A percentile compares a stretch with the other conserved stretches of the same genome.
Conservation (phyloP, 2,888 invertebrate species). For the Pantelozetes paolii region DNA sequence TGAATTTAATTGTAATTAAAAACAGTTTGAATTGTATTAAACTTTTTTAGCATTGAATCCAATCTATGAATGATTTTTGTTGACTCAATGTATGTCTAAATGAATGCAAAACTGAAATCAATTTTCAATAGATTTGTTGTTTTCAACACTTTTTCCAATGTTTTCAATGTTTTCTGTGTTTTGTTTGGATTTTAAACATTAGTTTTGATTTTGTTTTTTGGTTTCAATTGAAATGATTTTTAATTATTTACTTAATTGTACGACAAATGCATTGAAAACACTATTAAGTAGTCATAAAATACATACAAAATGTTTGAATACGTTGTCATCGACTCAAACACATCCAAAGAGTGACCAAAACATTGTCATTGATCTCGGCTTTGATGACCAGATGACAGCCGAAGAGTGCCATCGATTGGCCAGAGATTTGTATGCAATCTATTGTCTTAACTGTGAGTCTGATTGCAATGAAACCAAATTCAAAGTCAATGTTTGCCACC, state of each 20-base stretch:
- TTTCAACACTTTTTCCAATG: too few relatives aligned
- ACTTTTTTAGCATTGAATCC: background rate
- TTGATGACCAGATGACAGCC: background rate
- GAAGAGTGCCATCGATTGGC: conserved; percentile 26
- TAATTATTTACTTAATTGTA: too few relatives aligned
- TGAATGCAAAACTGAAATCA: too few relatives aligned
- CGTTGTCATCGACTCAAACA: background rate
- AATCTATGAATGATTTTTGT: background rate
- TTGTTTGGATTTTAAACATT: too few relatives aligned
- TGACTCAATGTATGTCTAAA: too few relatives aligned
- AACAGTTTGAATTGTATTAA: background rate
- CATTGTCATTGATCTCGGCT: conserved; percentile 15
- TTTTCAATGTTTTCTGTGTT: too few relatives aligned
- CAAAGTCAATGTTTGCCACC: background rate
- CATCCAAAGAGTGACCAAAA: background rate
- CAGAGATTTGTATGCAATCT: background rate
- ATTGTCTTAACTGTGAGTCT: background rate
- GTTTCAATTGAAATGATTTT: too few relatives aligned
- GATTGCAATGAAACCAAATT: background rate
- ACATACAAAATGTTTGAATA: background rate
- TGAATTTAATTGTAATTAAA: background rate
- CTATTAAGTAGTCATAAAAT: background rate
- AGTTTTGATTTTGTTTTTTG: too few relatives aligned
- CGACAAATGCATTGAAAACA: background rate
- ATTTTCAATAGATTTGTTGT: too few relatives aligned